These are phyloP conservation scores for Hippoglossus stenolepis DNA, from an alignment of 2,113 vertebrate species.

Conservation along the genomic window DNA sequence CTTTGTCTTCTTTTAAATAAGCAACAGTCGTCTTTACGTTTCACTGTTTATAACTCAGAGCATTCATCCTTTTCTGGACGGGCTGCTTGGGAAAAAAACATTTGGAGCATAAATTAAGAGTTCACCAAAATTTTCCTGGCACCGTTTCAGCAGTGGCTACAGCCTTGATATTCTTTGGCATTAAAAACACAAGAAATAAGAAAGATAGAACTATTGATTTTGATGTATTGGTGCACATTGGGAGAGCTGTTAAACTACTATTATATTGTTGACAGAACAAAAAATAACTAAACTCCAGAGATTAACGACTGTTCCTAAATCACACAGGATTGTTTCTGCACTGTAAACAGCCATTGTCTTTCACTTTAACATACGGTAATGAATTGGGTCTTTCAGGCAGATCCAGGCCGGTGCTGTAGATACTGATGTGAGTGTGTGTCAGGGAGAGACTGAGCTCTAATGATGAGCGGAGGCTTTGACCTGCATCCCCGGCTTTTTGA, in stretches of 20 bases:
- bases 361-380: conserved; percentile 4
- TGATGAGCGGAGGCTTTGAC: conserved; percentile 47
- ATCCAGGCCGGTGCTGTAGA: not conserved
- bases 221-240: not conserved
- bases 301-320: not conserved
- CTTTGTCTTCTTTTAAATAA: not conserved
- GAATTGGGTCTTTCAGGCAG: conserved; percentile 7
- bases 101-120: not conserved
- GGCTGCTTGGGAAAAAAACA: not conserved
- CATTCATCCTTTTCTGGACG: not conserved
- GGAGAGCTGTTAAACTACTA: not conserved
- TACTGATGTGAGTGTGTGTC: conserved; percentile 20
- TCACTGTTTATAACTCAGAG: not conserved
- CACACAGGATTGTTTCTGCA: not conserved
- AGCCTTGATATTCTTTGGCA: too few relatives aligned
- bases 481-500: conserved; percentile 36
- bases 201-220: conserved; percentile 4
- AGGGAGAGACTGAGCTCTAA: conserved; percentile 8
- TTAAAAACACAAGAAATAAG: not conserved
- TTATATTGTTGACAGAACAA: not conserved
- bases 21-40: not conserved
- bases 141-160: not conserved
- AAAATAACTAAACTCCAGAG: not conserved
- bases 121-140: not conserved
- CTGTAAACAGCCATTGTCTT: not conserved